Evolutionary conservation across 1,140 invertebrate genomes (phyloP).

Genomic region (Chlorops oryzae): DNA sequence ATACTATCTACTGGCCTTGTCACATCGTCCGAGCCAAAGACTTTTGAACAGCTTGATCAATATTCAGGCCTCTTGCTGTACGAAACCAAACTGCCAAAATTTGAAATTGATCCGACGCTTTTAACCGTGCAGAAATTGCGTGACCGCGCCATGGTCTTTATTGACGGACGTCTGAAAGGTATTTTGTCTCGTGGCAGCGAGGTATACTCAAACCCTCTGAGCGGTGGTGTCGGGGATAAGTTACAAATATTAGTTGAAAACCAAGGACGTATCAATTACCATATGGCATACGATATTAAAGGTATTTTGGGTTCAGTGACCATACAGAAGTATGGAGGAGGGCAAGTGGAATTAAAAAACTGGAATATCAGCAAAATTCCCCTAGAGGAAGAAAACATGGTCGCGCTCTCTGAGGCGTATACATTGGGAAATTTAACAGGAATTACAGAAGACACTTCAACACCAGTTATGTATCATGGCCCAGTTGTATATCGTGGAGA

Average conservation of each 20-base stretch:
- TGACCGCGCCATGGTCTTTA: constrained; percentile 65
- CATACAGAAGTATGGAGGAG: constrained; percentile 1
- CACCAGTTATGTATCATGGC: constrained; percentile 19
- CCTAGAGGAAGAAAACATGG: background rate
- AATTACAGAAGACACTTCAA: no score
- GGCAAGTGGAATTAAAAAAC: background rate
- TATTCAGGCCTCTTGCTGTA: constrained; percentile 65
- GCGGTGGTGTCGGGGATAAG: constrained; percentile 46
- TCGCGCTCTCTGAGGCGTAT: background rate
- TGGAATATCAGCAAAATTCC: background rate
- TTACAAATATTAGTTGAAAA: constrained; percentile 70
- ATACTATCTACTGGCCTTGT: constrained; percentile 19
- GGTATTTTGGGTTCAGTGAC: constrained; percentile 1
- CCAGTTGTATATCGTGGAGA: constrained; percentile 50
- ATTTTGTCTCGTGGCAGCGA: constrained; percentile 54
- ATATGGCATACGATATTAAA: constrained; percentile 60
- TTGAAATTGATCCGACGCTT: constrained; percentile 49
- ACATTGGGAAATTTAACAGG: background rate
- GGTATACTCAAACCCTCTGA: constrained; percentile 50
- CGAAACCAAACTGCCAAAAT: constrained; percentile 52
- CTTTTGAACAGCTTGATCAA: constrained; percentile 48
- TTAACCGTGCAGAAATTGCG: constrained; percentile 54
- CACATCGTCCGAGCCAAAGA: constrained; percentile 25
- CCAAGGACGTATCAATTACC: constrained; percentile 68
- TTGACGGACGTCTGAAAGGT: constrained; percentile 56